Base-by-base conservation (phyloP, 2,113 vertebrate species). In the Uropsilus gracilis region DNA sequence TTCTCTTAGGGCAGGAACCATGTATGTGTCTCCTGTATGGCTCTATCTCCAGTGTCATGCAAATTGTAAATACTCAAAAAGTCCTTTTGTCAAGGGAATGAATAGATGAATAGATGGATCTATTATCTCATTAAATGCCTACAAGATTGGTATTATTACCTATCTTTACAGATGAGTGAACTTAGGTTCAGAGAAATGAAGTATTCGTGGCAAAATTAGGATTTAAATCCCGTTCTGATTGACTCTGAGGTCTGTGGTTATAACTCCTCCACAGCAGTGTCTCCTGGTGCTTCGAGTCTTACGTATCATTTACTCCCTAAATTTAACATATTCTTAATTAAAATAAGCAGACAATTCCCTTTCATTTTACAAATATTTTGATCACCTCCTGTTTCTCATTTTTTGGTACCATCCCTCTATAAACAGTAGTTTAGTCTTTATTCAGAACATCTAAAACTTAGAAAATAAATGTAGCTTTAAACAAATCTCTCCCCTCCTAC, bases 51-150 rank as follows among this genome's bases (percentile, higher is more conserved):
- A 87, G 48, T 71, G 68, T 63, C 80, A 68, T 53, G 55, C 57
- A 85, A 90, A 96, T 34, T 44, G 34, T 76, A 97, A 93, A 91
- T 87, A 91, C 85, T 95, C 59, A 91, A 96, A 96, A 91, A 53
- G 64, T 64, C 57, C 39, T 77, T 95, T 91, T 90, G 85, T 90
- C 61, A 89, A 91, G 77, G 59, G 13, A 84, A 57, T 91, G 53
- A 88, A 80, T 68, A 89, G 20, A 83, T 61, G 76, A 86, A 94
- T 86, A 76, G 91, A 90, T 77, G 69, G 93, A 77, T 78, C 34
- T 78, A 46, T 82, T 90, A 63, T 89, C n/a, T 76, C 85, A 87
- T 44, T 91, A 37, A 81, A 71, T 71, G n/a, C 39, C 75, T 91
- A 76, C 72, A n/a, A 80, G 30, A 44, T 63, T 34, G 46, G 48